phyloP scores from a whole-genome alignment of 1,140 invertebrate species.

The Bacillus rossius region DNA sequence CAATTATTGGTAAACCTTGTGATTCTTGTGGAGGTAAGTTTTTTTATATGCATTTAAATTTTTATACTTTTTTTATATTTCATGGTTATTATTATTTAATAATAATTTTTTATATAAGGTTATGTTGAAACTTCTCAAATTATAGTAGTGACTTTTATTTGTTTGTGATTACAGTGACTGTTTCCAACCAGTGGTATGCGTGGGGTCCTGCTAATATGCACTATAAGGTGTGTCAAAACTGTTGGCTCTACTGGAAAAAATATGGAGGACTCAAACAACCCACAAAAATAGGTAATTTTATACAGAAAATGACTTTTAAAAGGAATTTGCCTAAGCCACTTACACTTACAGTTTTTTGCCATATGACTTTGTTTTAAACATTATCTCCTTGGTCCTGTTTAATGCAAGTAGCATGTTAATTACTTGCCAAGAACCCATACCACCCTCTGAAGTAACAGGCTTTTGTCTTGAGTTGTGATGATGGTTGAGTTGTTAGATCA shows the following conservation, averaged over 20 bases:
- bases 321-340: too few relatives aligned
- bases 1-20: conserved; percentile 62
- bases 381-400: too few relatives aligned
- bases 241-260: conserved; percentile 99
- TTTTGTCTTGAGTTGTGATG: too few relatives aligned
- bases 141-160: too few relatives aligned
- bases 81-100: background rate
- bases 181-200: conserved; percentile 89
- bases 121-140: background rate
- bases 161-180: conserved; percentile 51
- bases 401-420: too few relatives aligned
- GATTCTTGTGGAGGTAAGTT: conserved; percentile 73
- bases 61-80: background rate
- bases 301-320: too few relatives aligned
- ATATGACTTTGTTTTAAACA: too few relatives aligned
- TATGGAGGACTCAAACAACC: conserved; percentile 87
- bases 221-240: conserved; percentile 85
- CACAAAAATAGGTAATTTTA: conserved; percentile 44
- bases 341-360: too few relatives aligned
- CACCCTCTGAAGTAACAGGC: too few relatives aligned
- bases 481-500: too few relatives aligned
- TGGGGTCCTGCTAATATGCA: conserved; percentile 90
- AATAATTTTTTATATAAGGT: background rate
- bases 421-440: too few relatives aligned
- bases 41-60: conserved; percentile 11